These are phyloP conservation scores for Agraylea sexmaculata DNA, from an alignment of 1,140 invertebrate genomes.

Conservation along the genomic window DNA sequence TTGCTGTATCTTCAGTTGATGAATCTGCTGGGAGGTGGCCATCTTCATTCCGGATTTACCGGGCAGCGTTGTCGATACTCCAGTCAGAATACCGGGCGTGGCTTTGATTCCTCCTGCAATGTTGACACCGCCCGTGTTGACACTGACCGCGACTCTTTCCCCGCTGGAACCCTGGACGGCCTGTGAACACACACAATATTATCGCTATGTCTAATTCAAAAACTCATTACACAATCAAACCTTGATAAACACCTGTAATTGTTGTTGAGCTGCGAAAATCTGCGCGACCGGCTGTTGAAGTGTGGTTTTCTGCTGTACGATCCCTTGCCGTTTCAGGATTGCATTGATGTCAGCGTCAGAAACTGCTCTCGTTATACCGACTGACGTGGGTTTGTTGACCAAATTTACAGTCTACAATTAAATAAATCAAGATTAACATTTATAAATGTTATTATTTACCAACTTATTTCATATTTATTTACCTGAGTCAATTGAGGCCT, in stretches of 20 bases:
- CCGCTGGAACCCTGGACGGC: slow-evolving; percentile 8
- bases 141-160: slow-evolving; percentile 10
- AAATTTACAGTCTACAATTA: slow-evolving; percentile 22
- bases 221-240: background rate
- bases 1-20: slow-evolving; percentile 56
- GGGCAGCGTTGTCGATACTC: slow-evolving; percentile 29
- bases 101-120: slow-evolving; percentile 33
- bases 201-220: background rate
- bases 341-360: slow-evolving; percentile 60
- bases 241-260: slow-evolving; percentile 15
- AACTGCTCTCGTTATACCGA: slow-evolving; percentile 44
- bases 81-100: slow-evolving; percentile 25
- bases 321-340: slow-evolving; percentile 52
- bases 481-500: slow-evolving; percentile 20
- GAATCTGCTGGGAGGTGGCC: slow-evolving; percentile 49
- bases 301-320: slow-evolving; percentile 44
- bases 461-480: slow-evolving; percentile 20
- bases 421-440: slow-evolving; percentile 31
- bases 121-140: slow-evolving; percentile 4
- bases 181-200: slow-evolving; percentile 1
- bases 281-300: slow-evolving; percentile 35
- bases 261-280: slow-evolving; percentile 27
- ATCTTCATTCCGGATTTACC: slow-evolving; percentile 37
- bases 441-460: slow-evolving; percentile 24
- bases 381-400: slow-evolving; percentile 26